phyloP scores from a whole-genome alignment of 1,140 invertebrate species.

The Euborellia annulipes region DNA sequence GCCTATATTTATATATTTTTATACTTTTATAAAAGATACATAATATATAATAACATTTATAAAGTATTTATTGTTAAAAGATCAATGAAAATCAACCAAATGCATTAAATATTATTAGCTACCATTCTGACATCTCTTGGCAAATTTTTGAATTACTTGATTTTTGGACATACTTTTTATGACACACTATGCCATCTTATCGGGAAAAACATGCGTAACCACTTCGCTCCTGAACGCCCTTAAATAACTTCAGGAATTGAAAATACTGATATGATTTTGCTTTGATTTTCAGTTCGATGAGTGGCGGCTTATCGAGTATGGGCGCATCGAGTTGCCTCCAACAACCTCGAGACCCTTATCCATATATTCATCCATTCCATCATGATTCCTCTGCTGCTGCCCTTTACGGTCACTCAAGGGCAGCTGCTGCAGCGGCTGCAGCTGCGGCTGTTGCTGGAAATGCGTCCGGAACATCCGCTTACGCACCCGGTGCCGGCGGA shows the following conservation, averaged over 20 bases:
- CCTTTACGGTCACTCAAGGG: slow-evolving; percentile 43
- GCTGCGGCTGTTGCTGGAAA: slow-evolving; percentile 33
- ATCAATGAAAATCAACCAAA: too few species aligned
- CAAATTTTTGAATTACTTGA: too few species aligned
- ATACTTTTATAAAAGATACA: too few species aligned
- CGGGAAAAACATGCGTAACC: too few species aligned
- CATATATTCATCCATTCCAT: slow-evolving; percentile 81
- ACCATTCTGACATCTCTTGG: too few species aligned
- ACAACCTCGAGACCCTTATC: slow-evolving; percentile 53
- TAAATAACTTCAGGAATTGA: background rate
- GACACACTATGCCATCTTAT: too few species aligned
- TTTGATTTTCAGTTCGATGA: slow-evolving; percentile 52
- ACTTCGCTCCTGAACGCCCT: background rate
- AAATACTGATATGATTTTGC: background rate
- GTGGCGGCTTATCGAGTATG: slow-evolving; percentile 54
- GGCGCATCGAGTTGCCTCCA: slow-evolving; percentile 78
- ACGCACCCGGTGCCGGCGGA: background rate
- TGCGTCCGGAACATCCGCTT: slow-evolving; percentile 22
- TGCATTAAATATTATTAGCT: too few species aligned
- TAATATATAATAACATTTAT: too few species aligned
- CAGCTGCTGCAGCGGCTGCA: slow-evolving; percentile 35
- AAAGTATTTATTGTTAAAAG: too few species aligned
- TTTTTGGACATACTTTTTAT: too few species aligned
- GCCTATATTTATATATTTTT: too few species aligned
- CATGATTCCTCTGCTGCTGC: slow-evolving; percentile 44